Evolutionary conservation across 2,113 vertebrate genomes (phyloP).

Genomic region (Otus sunia): DNA sequence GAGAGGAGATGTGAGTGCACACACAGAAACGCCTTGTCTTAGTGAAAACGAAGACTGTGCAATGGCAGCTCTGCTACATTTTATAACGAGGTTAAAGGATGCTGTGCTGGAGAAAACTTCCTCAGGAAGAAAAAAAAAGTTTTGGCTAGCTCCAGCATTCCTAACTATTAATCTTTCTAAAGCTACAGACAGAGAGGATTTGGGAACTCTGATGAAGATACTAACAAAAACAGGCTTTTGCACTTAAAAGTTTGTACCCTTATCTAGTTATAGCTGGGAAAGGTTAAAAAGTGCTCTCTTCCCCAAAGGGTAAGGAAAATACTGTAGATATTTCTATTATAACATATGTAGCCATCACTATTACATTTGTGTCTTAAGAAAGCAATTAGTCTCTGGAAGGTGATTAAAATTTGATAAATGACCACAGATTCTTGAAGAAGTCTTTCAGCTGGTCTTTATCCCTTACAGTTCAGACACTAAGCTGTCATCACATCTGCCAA

Average conservation of each 20-base stretch:
- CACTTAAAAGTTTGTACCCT: not conserved
- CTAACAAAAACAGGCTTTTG: not conserved
- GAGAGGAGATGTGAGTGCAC: not conserved
- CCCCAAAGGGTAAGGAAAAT: not conserved
- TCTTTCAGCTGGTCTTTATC: conserved; percentile 39
- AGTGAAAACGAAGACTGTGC: not conserved
- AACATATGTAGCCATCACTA: not conserved
- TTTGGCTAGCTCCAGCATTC: not conserved
- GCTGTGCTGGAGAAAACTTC: not conserved
- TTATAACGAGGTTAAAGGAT: not conserved
- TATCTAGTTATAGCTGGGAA: not conserved
- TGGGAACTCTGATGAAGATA: not conserved
- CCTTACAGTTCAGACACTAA: conserved; percentile 38
- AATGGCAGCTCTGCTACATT: not conserved
- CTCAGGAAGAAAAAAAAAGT: not conserved
- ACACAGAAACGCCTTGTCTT: not conserved
- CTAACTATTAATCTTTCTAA: not conserved
- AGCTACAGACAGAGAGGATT: not conserved
- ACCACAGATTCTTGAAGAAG: not conserved
- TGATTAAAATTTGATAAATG: conserved; percentile 41
- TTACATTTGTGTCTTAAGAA: not conserved
- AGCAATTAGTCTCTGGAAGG: conserved; percentile 23
- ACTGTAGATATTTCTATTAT: not conserved
- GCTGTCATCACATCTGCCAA: conserved; percentile 48
- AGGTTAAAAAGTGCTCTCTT: not conserved